A percentile compares a stretch with the other conserved stretches of the same genome.
These are phyloP conservation scores for Neoarius graeffei DNA, from an alignment of 2,113 vertebrate genomes.

Conservation along the genomic window DNA sequence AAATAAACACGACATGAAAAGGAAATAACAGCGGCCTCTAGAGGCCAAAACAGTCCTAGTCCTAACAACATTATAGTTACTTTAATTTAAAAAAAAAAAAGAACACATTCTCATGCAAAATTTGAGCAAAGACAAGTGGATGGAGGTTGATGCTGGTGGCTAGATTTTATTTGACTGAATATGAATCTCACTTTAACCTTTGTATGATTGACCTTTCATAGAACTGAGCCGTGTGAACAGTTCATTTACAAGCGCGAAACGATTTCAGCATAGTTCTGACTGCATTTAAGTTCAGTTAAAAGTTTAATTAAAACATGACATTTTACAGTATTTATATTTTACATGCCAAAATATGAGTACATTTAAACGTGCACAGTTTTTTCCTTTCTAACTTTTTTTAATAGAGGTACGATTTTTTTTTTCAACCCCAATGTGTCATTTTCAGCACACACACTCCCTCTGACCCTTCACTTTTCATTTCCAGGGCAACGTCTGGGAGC, in stretches of 20 bases:
- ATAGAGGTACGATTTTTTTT: background rate
- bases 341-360: background rate
- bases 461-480: constrained; percentile 56
- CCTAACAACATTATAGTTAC: too few relatives aligned
- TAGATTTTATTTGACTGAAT: background rate
- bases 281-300: background rate
- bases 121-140: too few relatives aligned
- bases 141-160: too few relatives aligned
- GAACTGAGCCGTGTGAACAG: background rate
- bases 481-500: constrained; percentile 85
- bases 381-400: background rate
- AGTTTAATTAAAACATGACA: too few relatives aligned
- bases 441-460: constrained; percentile 21
- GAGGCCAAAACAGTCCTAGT: too few relatives aligned
- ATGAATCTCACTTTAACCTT: background rate
- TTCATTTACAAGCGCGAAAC: background rate
- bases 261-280: background rate
- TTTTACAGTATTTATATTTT: too few relatives aligned
- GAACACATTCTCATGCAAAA: too few relatives aligned
- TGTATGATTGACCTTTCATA: background rate
- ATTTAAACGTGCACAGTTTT: background rate
- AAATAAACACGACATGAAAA: too few relatives aligned
- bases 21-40: too few relatives aligned
- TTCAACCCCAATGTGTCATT: background rate
- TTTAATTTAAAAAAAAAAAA: too few relatives aligned